These are phyloP conservation scores for Raja brachyura DNA, from an alignment of 2,113 vertebrate genomes.

Conservation along the genomic window DNA sequence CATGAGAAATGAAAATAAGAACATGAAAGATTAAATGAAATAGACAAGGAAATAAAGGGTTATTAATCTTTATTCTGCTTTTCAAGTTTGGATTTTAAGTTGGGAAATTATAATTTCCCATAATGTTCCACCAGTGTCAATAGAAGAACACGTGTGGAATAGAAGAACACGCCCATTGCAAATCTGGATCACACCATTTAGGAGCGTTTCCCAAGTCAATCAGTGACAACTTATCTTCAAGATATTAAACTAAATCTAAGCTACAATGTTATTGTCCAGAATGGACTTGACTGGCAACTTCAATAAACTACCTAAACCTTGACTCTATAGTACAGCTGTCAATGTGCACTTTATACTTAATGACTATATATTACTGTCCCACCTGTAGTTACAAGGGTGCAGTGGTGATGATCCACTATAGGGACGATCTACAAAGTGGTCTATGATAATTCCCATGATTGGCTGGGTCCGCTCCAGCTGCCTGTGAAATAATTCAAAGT, in stretches of 20 bases:
- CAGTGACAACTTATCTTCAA: background rate
- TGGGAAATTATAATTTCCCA: background rate
- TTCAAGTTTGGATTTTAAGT: background rate
- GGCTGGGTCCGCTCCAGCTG: conserved; percentile 91
- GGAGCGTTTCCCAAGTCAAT: background rate
- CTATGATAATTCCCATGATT: conserved; percentile 98
- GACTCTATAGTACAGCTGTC: background rate
- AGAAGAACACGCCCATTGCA: background rate
- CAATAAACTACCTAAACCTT: background rate
- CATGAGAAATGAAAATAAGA: background rate
- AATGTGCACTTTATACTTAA: conserved; percentile 7
- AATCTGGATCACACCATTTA: background rate
- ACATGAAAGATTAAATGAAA: background rate
- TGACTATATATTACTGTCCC: conserved; percentile 44
- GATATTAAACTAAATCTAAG: background rate
- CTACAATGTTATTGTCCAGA: background rate
- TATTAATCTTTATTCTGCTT: background rate
- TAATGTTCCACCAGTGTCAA: no score
- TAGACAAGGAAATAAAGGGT: background rate
- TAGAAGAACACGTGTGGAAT: background rate
- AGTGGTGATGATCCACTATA: conserved; percentile 77
- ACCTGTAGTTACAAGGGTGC: conserved; percentile 98
- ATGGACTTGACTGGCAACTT: background rate
- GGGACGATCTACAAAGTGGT: conserved; percentile 95
- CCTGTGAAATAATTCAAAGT: conserved; percentile 57